Evolutionary conservation across 2,888 invertebrate species (phyloP).

Genomic region (Drosophila conformis): DNA sequence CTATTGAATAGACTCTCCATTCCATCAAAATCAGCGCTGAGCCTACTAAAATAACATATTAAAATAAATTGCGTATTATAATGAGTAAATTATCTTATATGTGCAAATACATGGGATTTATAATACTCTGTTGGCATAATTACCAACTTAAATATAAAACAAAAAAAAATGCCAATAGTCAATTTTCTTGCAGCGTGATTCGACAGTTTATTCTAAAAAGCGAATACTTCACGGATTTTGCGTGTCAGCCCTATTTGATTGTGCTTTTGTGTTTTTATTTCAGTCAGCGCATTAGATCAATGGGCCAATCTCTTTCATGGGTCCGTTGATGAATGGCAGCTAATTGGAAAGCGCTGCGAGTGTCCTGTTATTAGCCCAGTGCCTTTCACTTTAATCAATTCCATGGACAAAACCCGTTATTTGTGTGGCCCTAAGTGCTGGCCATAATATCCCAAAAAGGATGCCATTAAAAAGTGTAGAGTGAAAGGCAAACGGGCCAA

Average conservation of each 20-base stretch:
- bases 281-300: conserved; percentile 22
- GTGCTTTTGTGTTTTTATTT: background rate
- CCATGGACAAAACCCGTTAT: conserved; percentile 55
- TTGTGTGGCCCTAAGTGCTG: conserved; percentile 47
- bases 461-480: conserved; percentile 62
- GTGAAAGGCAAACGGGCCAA: conserved; percentile 44
- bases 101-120: background rate
- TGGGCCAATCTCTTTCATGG: background rate
- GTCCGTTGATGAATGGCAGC: conserved; percentile 67
- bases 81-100: no score
- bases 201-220: background rate
- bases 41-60: no score
- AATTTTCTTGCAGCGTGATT: background rate
- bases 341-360: conserved; percentile 67
- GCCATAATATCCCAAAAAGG: conserved; percentile 59
- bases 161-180: background rate
- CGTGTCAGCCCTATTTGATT: background rate
- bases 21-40: no score
- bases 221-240: background rate
- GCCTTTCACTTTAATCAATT: conserved; percentile 78
- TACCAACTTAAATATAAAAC: background rate
- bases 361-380: conserved; percentile 70
- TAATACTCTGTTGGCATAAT: background rate
- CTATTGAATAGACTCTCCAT: no score
- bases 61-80: no score